Evolutionary conservation across 2,797 vertebrate species (phyloP), one percentile per base, ranked within the genome.

Genomic region (Xiphorhynchus erythropygius): DNA sequence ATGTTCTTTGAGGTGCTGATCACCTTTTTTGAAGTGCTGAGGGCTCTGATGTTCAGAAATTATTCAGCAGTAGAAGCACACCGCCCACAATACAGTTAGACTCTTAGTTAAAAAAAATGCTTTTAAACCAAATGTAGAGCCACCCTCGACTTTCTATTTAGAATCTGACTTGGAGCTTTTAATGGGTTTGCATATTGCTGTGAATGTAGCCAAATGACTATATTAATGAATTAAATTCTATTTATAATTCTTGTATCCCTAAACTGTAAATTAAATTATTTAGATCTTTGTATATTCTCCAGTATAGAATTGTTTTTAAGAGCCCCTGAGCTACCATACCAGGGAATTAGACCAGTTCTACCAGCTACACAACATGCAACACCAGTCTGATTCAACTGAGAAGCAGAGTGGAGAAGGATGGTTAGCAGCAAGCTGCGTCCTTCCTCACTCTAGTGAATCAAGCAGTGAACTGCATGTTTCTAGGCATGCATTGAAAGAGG

Each of bases 91-190:
- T 52, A 78, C 41, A 86, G 85, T 88, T 83, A 76, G 78, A 37
- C 23, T 91, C 52, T 93, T 69, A 91, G 81, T 75, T 47, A 75
- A 90, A 94, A 92, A 89, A 87, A 75, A 25, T 1, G 73, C 52
- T 89, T 97, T 96, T 90, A 94, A 83, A 78, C 92, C 90, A 95
- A 95, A 89, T 79, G 87, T 96, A 77, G 77, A 92, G 49, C 91
- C 89, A 75, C 91, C 91, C 86, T 88, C 91, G 91, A 68, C 53
- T 90, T 95, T 96, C 87, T 84, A 88, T 93, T 95, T 94, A 88
- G 93, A 94, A 84, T 89, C 76, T 75, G 87, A 94, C 84, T 95
- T 77, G 46, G 65, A 82, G 71, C 41, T 94, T 95, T 96, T 96
- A 97, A 85, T 55, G 83, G 74, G 57, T 94, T 95, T 97, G 88